A percentile compares a stretch with the other conserved stretches of the same genome.
Conservation (phyloP, 1,140 invertebrate species). For the Rhopalosiphum maidis region DNA sequence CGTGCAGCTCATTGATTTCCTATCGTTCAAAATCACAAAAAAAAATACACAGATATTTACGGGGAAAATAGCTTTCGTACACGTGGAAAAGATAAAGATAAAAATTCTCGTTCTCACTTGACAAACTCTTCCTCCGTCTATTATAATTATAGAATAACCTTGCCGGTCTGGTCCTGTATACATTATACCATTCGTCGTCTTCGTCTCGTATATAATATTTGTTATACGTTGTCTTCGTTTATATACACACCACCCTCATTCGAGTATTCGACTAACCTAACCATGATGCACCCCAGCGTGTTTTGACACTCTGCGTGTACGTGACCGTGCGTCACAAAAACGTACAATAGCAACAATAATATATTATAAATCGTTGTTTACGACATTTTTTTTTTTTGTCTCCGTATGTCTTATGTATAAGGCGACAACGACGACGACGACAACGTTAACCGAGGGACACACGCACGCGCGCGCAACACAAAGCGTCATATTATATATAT, state of each 20-base stretch:
- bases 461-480: neutral
- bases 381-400: slow-evolving; percentile 33
- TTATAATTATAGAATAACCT: slow-evolving; percentile 8
- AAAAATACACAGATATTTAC: neutral
- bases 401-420: neutral
- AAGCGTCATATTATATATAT: neutral
- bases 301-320: slow-evolving; percentile 26
- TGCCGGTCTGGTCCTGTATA: neutral
- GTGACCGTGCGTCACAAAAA: slow-evolving; percentile 14
- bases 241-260: neutral
- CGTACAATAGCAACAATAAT: slow-evolving; percentile 15
- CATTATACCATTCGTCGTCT: neutral
- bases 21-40: neutral
- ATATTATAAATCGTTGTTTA: slow-evolving; percentile 27
- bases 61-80: neutral
- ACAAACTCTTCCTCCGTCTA: neutral
- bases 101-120: neutral
- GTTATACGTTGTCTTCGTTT: neutral
- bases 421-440: neutral
- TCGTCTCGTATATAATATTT: neutral
- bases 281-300: slow-evolving; percentile 4
- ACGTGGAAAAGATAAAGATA: neutral
- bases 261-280: neutral
- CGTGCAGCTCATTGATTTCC: neutral
- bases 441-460: neutral